Conservation (phyloP, 2,888 invertebrate species). For the Parelbella ahira region DNA sequence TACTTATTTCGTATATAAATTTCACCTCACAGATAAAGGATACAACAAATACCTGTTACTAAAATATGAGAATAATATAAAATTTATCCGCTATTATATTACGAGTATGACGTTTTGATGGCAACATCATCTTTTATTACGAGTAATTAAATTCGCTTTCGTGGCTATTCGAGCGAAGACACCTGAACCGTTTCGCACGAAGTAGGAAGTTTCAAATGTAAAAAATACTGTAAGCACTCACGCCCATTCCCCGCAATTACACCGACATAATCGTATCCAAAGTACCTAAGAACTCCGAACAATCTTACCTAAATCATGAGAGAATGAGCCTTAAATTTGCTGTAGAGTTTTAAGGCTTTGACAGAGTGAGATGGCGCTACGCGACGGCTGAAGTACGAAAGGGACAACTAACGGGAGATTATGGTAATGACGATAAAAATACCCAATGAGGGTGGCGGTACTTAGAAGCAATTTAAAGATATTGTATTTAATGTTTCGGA, state of each 20-base stretch:
- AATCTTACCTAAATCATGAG: constrained; percentile 57
- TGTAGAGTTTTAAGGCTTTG: constrained; percentile 50
- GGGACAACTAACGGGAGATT: constrained; percentile 56
- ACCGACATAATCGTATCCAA: constrained; percentile 53
- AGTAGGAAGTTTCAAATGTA: constrained; percentile 32
- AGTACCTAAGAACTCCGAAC: constrained; percentile 54
- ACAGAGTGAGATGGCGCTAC: constrained; percentile 38
- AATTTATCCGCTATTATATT: too few species aligned
- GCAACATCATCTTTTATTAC: too few species aligned
- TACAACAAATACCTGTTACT: too few species aligned
- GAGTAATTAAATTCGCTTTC: too few species aligned
- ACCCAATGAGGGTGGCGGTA: constrained; percentile 69
- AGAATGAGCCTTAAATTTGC: constrained; percentile 64
- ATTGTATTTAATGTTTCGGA: constrained; percentile 74
- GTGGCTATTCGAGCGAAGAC: too few species aligned
- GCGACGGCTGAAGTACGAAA: constrained; percentile 37
- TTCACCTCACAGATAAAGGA: too few species aligned
- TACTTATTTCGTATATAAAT: too few species aligned
- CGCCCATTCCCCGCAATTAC: constrained; percentile 56
- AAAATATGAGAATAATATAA: too few species aligned
- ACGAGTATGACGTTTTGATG: too few species aligned
- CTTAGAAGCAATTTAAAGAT: constrained; percentile 78
- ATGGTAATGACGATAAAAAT: constrained; percentile 76
- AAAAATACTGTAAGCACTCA: constrained; percentile 38
- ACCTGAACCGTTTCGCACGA: constrained; percentile 38